Evolutionary conservation across 2,888 invertebrate genomes (phyloP), one percentile per base, ranked within the genome.

Genomic region (Acleris sparsana): DNA sequence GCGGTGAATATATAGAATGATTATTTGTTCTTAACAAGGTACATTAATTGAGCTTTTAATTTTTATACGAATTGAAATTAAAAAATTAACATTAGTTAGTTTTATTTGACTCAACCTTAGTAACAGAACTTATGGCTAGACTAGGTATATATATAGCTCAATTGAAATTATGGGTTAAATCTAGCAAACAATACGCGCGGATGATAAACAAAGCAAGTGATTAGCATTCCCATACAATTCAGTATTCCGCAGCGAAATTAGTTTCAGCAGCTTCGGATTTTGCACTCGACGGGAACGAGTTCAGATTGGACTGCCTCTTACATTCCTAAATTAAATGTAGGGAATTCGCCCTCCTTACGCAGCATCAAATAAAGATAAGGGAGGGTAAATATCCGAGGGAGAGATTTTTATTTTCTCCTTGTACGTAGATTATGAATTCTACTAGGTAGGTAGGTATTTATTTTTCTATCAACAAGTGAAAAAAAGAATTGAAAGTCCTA

Each of bases 221-320:
- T 64, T 59, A 59, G 46, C 63, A 63, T 58, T 58, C 48, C 17
- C 22, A 49, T 46, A 43, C 29, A 51, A 51, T 51, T 22, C 39
- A 16, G 56, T n/a, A 39, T 48, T 46, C 25, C 17, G 33, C 55
- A 16, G 55, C 17, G 13, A 22, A 58, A 63, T 58, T 58, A 53
- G 52, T 64, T 64, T 53, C 29, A 20, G 9, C 22, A 29, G 29
- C 9, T 49, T 18, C 52, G 53, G 52, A 17, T 43, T n/a, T 22
- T 64, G 53, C 59, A 43, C 39, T 59, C 3, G 13, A 2, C 46
- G 39, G 53, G 5, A 39, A 39, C 29, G 48, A 49, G 3, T 52
- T 56, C n/a, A 49, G 20, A 49, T 25, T 39, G 22, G 25, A n/a
- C 17, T 29, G 44, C 17, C 22, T 17, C 22, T 49, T 58, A n/a